A percentile compares a stretch with the other conserved stretches of the same genome.
Evolutionary conservation across 2,797 vertebrate genomes (phyloP).

Genomic region (Periparus ater): DNA sequence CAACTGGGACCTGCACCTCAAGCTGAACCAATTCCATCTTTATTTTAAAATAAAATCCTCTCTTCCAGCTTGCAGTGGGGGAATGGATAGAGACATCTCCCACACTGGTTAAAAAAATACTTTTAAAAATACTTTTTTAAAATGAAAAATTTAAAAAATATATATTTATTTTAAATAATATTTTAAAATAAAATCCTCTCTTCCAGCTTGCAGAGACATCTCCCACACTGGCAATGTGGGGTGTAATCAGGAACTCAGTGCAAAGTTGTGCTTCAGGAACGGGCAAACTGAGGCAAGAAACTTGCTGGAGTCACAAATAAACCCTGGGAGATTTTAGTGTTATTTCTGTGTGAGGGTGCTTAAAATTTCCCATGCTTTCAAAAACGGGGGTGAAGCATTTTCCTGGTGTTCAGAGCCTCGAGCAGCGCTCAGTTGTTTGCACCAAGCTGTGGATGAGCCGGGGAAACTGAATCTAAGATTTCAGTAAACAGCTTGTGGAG

Average conservation of each 20-base stretch:
- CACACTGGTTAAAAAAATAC: background rate
- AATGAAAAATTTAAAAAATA: no score
- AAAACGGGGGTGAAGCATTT: background rate
- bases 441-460: background rate
- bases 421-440: background rate
- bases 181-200: background rate
- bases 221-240: rapidly evolving
- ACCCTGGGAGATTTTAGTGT: background rate
- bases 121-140: no score
- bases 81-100: background rate
- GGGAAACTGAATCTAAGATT: conserved; percentile 18
- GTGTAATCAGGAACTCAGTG: rapidly evolving
- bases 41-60: background rate
- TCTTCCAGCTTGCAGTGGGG: background rate
- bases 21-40: background rate
- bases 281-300: background rate
- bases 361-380: background rate
- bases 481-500: conserved; percentile 25
- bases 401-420: background rate
- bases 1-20: background rate
- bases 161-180: no score
- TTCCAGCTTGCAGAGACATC: background rate
- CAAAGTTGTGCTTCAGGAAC: rapidly evolving
- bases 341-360: background rate
- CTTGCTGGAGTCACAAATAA: background rate